Evolutionary conservation across 2,113 vertebrate genomes (phyloP).

Genomic region (Amphilophus citrinellus): DNA sequence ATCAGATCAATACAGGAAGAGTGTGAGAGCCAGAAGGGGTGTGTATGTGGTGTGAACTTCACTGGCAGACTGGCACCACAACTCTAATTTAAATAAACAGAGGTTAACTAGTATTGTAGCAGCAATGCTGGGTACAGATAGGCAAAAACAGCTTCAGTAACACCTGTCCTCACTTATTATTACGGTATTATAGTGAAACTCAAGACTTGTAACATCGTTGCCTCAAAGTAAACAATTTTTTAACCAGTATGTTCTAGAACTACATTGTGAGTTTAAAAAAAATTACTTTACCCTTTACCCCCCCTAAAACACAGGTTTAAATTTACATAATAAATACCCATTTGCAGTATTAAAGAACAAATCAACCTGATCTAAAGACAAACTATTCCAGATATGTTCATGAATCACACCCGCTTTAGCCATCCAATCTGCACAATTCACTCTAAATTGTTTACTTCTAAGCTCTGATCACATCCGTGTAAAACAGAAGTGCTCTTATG

Average conservation of each 20-base stretch:
- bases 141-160: background rate
- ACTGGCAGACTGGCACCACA: background rate
- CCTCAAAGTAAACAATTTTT: rapidly evolving
- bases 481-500: slow-evolving; percentile 16
- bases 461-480: background rate
- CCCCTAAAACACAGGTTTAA: background rate
- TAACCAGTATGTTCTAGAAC: background rate
- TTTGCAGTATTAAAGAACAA: background rate
- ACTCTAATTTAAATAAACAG: background rate
- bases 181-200: background rate
- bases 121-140: background rate
- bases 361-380: background rate
- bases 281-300: rapidly evolving
- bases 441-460: slow-evolving; percentile 9
- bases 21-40: background rate
- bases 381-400: background rate
- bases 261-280: background rate
- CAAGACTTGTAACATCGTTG: background rate
- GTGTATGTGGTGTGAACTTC: background rate
- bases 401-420: background rate
- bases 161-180: background rate
- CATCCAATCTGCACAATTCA: background rate
- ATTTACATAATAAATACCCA: no score
- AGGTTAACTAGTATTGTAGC: background rate
- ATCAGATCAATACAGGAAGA: background rate